Evolutionary conservation across 2,113 vertebrate species (phyloP), one percentile per base, ranked within the genome.

Genomic region (Hiodon alosoides): DNA sequence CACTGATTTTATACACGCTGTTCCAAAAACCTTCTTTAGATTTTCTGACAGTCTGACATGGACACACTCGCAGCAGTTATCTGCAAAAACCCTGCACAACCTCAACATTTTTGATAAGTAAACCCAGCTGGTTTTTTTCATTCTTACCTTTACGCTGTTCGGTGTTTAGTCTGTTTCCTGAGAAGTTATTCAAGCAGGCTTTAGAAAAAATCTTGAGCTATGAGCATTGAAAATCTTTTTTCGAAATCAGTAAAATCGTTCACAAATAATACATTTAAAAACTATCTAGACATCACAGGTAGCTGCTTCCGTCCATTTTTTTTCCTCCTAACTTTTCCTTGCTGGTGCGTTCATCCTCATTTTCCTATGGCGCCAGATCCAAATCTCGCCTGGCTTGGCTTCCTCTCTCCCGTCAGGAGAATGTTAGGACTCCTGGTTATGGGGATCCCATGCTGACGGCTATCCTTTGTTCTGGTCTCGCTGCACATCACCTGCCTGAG

Each of bases 391-490:
- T 48, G 57, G 58, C 54, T 46, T 1, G 11, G 10, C 17, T 46
- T 7, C 51, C 59, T 48, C 48, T 62, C 31, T 66, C 57, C n/a
- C 31, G 31, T 67, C 31, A 31, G 52, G 52, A 66, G 31, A 64
- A 14, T 60, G 11, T 4, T n/a, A 31, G 50, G 64, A 50, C 6
- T 17, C 65, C 4, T 8, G 31, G 14, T 64, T 64, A 17, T 31
- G 16, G 5, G 17, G n/a, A 31, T 64, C 31, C 61, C 61, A 64
- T 16, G 7, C 61, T 3, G 61, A 64, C 80, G 79, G 79, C 85
- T 81, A 84, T 85, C 80, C 81, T 84, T 81, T 62, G 31, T 75
- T 67, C 80, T 58, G 78, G 85, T 85, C 77, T 83, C 16, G 76
- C 73, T 79, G 69, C 66, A 80, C 83, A 84, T 85, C 87, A 84